Evolutionary conservation across 2,113 vertebrate genomes (phyloP).

Genomic region (Heliornis fulica): DNA sequence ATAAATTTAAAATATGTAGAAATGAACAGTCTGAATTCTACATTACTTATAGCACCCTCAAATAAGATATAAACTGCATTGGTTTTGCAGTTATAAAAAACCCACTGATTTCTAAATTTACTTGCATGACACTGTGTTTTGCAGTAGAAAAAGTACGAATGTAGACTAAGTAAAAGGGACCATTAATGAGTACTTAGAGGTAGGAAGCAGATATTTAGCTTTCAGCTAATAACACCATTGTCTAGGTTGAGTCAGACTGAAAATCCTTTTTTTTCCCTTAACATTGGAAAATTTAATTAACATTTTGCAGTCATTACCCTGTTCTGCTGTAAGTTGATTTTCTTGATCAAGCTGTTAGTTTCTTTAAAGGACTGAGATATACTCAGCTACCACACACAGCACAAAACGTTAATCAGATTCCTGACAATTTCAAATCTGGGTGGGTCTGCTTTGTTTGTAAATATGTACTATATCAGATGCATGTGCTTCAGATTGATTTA

Average conservation of each 20-base stretch:
- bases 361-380: slow-evolving; percentile 12
- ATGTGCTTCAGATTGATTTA: neutral
- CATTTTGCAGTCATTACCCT: slow-evolving; percentile 7
- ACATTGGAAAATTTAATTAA: slow-evolving; percentile 49
- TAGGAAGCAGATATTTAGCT: neutral
- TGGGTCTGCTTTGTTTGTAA: neutral
- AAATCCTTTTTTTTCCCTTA: slow-evolving; percentile 1
- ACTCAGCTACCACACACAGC: neutral
- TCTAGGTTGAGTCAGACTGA: neutral
- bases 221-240: neutral
- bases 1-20: neutral
- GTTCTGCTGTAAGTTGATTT: slow-evolving; percentile 23
- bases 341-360: slow-evolving; percentile 37
- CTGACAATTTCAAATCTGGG: neutral
- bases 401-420: neutral
- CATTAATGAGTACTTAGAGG: neutral
- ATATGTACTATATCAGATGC: neutral
- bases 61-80: neutral
- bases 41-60: neutral
- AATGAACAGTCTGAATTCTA: neutral
- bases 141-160: neutral
- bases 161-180: slow-evolving; percentile 30
- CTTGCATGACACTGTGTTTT: slow-evolving; percentile 11
- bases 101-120: slow-evolving; percentile 9
- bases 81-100: slow-evolving; percentile 13